Evolutionary conservation across 1,140 invertebrate genomes (phyloP).

Genomic region (Maconellicoccus hirsutus): DNA sequence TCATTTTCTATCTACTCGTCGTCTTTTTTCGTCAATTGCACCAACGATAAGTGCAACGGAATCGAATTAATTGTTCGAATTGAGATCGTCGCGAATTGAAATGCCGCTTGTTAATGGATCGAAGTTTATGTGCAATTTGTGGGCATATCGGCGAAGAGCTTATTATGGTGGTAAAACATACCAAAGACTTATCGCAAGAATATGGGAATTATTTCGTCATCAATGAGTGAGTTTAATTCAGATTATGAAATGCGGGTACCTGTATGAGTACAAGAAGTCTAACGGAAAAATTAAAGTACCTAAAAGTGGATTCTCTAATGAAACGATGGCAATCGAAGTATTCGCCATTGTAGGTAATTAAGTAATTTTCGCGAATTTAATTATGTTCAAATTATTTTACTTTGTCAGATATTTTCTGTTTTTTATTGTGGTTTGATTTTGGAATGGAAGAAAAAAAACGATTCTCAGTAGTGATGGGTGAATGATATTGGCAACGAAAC

Average conservation of each 20-base stretch:
- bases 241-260: not conserved
- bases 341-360: no score
- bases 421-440: no score
- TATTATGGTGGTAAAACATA: not conserved
- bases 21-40: no score
- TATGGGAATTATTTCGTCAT: not conserved
- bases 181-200: not conserved
- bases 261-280: not conserved
- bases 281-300: not conserved
- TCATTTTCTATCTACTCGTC: no score
- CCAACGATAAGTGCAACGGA: not conserved
- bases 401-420: no score
- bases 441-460: no score
- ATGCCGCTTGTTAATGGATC: not conserved
- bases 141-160: not conserved
- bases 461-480: no score
- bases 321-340: not conserved
- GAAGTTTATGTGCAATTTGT: not conserved
- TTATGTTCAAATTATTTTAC: no score
- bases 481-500: no score
- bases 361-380: no score
- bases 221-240: not conserved
- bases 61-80: not conserved
- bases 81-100: not conserved
- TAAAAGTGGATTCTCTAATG: not conserved